Conservation (phyloP, 1,140 invertebrate genomes). For the Nomia melanderi region DNA sequence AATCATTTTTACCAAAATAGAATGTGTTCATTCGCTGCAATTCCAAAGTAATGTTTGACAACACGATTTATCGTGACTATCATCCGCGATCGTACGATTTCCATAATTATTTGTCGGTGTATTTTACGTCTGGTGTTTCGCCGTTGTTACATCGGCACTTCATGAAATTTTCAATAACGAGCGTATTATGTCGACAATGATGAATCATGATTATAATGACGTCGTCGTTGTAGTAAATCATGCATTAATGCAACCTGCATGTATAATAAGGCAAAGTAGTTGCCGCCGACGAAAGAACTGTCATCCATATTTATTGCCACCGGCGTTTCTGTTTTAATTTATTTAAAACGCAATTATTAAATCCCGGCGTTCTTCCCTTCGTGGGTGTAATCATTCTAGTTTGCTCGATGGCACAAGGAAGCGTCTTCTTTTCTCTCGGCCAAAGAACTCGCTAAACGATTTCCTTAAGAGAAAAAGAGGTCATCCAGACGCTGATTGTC, state of each 20-base stretch:
- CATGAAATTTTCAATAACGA: background rate
- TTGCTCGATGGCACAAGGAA: background rate
- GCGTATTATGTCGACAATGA: too few species aligned
- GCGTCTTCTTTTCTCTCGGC: constrained; percentile 9
- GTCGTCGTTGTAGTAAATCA: background rate
- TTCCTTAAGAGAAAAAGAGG: constrained; percentile 1
- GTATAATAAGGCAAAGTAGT: background rate
- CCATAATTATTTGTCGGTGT: too few species aligned
- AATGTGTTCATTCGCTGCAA: too few species aligned
- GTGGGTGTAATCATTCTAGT: constrained; percentile 16
- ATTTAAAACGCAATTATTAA: constrained; percentile 42
- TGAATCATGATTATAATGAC: background rate
- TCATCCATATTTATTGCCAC: too few species aligned
- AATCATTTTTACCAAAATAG: too few species aligned
- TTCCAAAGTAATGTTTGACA: too few species aligned
- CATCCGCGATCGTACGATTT: too few species aligned
- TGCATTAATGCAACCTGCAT: background rate
- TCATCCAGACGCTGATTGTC: constrained; percentile 16
- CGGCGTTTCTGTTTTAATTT: constrained; percentile 10
- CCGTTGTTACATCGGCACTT: background rate
- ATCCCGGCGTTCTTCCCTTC: constrained; percentile 6
- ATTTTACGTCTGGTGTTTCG: background rate
- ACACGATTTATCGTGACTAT: too few species aligned
- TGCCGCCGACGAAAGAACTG: background rate
- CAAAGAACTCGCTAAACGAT: constrained; percentile 31